Conservation (phyloP, 2,113 vertebrate species). For the Mystacornis crossleyi region DNA sequence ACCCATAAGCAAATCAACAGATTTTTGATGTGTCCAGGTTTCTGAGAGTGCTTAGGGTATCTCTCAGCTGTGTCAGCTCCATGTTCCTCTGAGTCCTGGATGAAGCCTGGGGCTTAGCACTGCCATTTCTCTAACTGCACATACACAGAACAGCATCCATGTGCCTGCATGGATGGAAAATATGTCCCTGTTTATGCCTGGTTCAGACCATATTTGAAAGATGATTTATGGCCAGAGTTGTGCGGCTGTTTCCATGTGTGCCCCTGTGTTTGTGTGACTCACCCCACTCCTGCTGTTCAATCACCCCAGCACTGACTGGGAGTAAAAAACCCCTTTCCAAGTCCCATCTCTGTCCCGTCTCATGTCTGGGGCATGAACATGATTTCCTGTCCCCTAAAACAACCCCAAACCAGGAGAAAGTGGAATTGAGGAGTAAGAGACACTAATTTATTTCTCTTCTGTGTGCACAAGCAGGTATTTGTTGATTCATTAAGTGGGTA, state of each 20-base stretch:
- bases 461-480: background rate
- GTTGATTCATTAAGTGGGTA: background rate
- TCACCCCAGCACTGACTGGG: background rate
- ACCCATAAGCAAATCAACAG: background rate
- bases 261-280: background rate
- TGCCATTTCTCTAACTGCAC: background rate
- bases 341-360: background rate
- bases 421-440: background rate
- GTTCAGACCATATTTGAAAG: background rate
- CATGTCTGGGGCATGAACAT: background rate
- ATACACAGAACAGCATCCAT: background rate
- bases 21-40: background rate
- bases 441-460: background rate
- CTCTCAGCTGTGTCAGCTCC: background rate
- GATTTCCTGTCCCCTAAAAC: background rate
- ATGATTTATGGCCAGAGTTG: background rate
- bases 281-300: background rate
- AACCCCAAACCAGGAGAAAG: background rate
- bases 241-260: background rate
- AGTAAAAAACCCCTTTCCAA: background rate
- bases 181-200: background rate
- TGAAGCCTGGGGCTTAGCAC: background rate
- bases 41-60: background rate
- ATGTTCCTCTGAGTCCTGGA: background rate
- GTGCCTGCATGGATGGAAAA: background rate